Evolutionary conservation across 30 jellyfish, hydroid and myxozoan genomes (phyloP).

Genomic region (Aurelia coerulea): DNA sequence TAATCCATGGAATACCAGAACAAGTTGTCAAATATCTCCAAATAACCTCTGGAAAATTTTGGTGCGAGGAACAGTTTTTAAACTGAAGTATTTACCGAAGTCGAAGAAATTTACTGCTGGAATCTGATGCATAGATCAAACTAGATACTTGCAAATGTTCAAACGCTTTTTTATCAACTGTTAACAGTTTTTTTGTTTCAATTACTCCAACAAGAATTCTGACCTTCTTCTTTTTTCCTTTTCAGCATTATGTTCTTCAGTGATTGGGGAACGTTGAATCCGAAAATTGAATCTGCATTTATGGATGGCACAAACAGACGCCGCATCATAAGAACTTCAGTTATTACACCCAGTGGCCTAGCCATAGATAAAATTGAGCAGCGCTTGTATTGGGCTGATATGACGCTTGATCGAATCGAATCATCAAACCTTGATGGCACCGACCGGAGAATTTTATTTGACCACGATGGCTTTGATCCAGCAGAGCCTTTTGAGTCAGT

Average conservation of each 20-base stretch:
- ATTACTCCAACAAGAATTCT: too few relatives aligned
- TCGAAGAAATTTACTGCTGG: too few relatives aligned
- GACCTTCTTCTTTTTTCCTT: too few relatives aligned
- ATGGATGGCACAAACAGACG: slow-evolving; percentile 89
- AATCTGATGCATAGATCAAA: too few relatives aligned
- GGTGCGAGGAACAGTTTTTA: too few relatives aligned
- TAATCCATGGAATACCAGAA: too few relatives aligned
- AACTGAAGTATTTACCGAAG: too few relatives aligned
- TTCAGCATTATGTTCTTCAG: slow-evolving; percentile 83
- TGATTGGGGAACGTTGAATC: slow-evolving; percentile 79
- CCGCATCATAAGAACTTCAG: slow-evolving; percentile 29
- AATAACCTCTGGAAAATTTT: too few relatives aligned
- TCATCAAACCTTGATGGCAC: slow-evolving; percentile 53
- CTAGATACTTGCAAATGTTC: too few relatives aligned
- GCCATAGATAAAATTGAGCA: slow-evolving; percentile 75
- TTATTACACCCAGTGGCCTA: slow-evolving; percentile 89
- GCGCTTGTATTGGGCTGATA: slow-evolving; percentile 86
- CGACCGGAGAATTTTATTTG: slow-evolving; percentile 53
- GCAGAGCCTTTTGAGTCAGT: slow-evolving; percentile 30
- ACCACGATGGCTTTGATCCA: slow-evolving; percentile 51
- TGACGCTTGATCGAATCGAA: slow-evolving; percentile 56
- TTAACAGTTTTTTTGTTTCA: too few relatives aligned
- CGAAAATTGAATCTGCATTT: slow-evolving; percentile 87
- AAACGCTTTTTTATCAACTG: too few relatives aligned
- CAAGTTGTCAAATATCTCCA: too few relatives aligned